These are phyloP conservation scores for Pangasius sanitwongsei DNA, from an alignment of 2,797 vertebrate genomes.

Conservation along the genomic window DNA sequence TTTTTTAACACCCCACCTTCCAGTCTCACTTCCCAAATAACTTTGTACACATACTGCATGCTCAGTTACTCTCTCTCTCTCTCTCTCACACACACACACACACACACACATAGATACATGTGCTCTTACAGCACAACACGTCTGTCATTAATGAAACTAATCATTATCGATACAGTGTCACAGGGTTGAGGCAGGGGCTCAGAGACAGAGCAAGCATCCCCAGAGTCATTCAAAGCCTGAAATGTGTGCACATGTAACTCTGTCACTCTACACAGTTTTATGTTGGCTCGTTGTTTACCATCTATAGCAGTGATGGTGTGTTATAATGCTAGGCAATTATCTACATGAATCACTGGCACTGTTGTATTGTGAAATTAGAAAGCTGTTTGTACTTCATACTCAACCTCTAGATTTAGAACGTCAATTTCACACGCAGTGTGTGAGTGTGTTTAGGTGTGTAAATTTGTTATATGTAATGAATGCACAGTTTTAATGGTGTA, in stretches of 20 bases:
- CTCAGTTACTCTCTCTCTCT: constrained; percentile 5
- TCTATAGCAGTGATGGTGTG: not conserved
- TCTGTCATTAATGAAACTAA: constrained; percentile 57
- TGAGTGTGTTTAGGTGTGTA: not conserved
- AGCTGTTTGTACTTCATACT: constrained; percentile 5
- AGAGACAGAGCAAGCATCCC: constrained; percentile 28
- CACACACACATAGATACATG: constrained; percentile 15
- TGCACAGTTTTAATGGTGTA: constrained; percentile 12
- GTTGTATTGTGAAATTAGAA: constrained; percentile 4
- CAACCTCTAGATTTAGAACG: constrained; percentile 4
- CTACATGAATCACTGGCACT: not conserved
- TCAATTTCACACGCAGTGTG: not conserved
- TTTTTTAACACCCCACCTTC: constrained; percentile 71
- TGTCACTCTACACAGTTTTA: not conserved
- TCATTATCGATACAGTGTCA: constrained; percentile 60
- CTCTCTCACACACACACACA: constrained; percentile 14
- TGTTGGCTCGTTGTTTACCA: not conserved
- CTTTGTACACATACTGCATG: constrained; percentile 54
- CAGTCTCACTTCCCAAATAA: constrained; percentile 65
- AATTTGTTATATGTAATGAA: constrained; percentile 17
- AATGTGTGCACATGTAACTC: not conserved
- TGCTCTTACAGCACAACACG: constrained; percentile 36
- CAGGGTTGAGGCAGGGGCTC: constrained; percentile 45
- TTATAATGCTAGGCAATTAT: constrained; percentile 3
- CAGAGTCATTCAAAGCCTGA: not conserved